Base-by-base conservation (phyloP, 2,888 invertebrate genomes). In the Rhingia campestris region DNA sequence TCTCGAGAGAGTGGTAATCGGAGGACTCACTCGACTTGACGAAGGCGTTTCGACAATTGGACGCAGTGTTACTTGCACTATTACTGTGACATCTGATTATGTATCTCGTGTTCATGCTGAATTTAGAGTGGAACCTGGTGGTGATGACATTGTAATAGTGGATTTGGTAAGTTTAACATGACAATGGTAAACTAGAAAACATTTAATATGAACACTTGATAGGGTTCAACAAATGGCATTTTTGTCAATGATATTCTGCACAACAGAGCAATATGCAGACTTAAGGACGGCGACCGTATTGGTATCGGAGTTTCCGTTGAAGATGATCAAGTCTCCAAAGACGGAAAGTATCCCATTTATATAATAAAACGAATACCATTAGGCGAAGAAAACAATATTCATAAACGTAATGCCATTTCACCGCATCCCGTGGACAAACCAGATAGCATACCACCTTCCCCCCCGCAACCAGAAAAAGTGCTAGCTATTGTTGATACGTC, bases 191-290 rank as follows among this genome's bases (percentile, higher is more conserved):
- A 7, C 3, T 37, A 22, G 10, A 0, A 10, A 9, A 2, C 64
- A 51, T 74, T 58, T 45, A n/a, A 61, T 35, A 53, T 56, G 33
- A 75, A 14, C 22, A 6, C 43, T 66, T 53, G 32, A 10, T 73
- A 91, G 89, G 86, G 87, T 22, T 87, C 90, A 0, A 75, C 87
- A 22, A 91, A 91, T 86, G 91, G 91, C 0, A 86, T 90, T 1
- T 91, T 76, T 58, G 86, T 91, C 3, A 91, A 91, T 67, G 72
- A 70, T 0, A 14, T 4, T 0, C 61, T 49, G 0, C 69, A 30
- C 41, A 67, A 56, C 30, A 66, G 67, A 10, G 70, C 66, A 0
- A 64, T 30, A 0, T 12, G 70, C 4, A 47, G 14, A 0, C 47
- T 80, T 0, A 33, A 32, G 3, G 81, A 59, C 4, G 88, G 88